phyloP scores from a whole-genome alignment of 2,113 vertebrate species.

The Istiophorus platypterus region DNA sequence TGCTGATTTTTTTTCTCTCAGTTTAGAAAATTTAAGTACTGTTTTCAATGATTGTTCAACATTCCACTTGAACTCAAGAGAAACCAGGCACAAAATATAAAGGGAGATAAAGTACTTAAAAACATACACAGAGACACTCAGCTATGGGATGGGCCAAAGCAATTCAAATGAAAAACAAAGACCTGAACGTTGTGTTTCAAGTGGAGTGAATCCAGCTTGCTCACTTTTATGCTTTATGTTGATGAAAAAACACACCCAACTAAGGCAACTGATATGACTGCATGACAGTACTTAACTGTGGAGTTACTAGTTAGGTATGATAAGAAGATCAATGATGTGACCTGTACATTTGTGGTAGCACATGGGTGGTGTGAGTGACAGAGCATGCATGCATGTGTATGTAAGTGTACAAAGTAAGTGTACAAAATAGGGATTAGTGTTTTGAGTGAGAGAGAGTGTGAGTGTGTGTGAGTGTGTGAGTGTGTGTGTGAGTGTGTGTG shows the following conservation, averaged over 20 bases:
- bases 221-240: conserved; percentile 44
- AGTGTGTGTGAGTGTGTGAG: no score
- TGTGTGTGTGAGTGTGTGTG: conserved; percentile 9
- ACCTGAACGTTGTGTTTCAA: neutral
- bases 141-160: neutral
- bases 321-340: conserved; percentile 64
- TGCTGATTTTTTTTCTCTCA: neutral
- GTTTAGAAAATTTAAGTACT: neutral
- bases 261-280: neutral
- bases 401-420: conserved; percentile 2
- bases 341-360: neutral
- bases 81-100: conserved; percentile 38
- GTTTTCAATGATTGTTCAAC: conserved; percentile 23
- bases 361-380: neutral
- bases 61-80: conserved; percentile 20
- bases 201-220: neutral
- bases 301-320: conserved; percentile 17
- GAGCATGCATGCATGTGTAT: neutral
- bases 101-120: neutral
- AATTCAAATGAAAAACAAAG: conserved; percentile 14
- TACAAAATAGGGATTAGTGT: no score
- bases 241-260: conserved; percentile 6
- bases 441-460: no score
- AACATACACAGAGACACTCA: neutral
- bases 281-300: neutral